Percentiles rank a stretch among this genome's conserved stretches.
phyloP scores from a whole-genome alignment of 2,113 vertebrate species.

The Scalopus aquaticus region DNA sequence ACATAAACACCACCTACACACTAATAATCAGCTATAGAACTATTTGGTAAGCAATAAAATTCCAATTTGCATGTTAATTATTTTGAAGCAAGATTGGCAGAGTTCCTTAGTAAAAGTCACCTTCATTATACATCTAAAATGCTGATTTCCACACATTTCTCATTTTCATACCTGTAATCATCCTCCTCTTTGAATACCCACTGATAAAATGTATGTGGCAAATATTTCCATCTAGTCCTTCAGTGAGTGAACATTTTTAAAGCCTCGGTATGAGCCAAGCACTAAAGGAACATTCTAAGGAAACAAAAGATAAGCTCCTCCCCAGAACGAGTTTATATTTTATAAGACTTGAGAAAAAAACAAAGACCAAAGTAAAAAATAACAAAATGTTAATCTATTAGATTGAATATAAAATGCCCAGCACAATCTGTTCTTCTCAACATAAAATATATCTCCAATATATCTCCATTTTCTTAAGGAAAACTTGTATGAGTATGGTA shows the following conservation, averaged over 20 bases:
- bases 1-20: slow-evolving; percentile 26
- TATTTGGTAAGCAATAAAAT: slow-evolving; percentile 50
- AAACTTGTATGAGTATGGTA: neutral
- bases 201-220: slow-evolving; percentile 23
- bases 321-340: neutral
- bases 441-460: slow-evolving; percentile 6
- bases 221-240: slow-evolving; percentile 56
- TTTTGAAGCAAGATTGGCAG: slow-evolving; percentile 64
- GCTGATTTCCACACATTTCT: neutral
- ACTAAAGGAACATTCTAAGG: neutral
- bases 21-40: slow-evolving; percentile 55
- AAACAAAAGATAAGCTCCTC: neutral
- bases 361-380: neutral
- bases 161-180: slow-evolving; percentile 57
- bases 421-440: neutral
- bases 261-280: neutral
- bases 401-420: neutral
- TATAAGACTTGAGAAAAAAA: neutral
- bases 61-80: slow-evolving; percentile 73
- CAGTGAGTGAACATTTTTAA: neutral
- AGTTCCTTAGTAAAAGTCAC: slow-evolving; percentile 58
- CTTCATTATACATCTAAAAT: slow-evolving; percentile 56
- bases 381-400: neutral
- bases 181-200: slow-evolving; percentile 40
- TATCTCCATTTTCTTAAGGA: neutral